Base-by-base conservation (phyloP, 2,888 invertebrate species). In the Drosophila multiciliata region DNA sequence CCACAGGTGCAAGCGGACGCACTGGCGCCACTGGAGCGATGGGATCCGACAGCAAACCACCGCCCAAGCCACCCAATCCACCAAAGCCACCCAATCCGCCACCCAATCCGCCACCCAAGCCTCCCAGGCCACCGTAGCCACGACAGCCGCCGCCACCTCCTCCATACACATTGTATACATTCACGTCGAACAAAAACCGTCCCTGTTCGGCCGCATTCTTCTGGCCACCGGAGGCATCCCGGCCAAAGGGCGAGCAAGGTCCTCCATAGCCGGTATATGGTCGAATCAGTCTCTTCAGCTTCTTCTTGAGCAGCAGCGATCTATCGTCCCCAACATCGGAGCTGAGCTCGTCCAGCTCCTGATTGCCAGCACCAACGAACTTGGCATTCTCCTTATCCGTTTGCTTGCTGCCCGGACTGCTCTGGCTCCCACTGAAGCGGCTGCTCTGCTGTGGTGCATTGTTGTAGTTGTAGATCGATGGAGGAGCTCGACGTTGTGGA, bases 141-240 rank as follows among this genome's bases (percentile, higher is more conserved):
- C 83, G 83, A 36, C 82, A 83, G 2, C 80, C 79, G 17, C 80
- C 79, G 15, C 81, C 76, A 0, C 57, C 70, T 6, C 82, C 73
- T 1, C 81, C 72, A 65, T 91, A 91, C 11, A 92, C 85, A 69
- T 93, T 92, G 64, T 91, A 91, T 12, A 93, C 90, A 78, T 93
- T 93, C 11, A 93, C 33, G 62, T 93, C 93, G 84, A 92, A 93
- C 1, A 93, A 71, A 23, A 93, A 90, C 26, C 93, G 90, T 9
- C 93, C 92, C 67, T 93, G 90, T 11, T 89, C 91, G 2, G 62
- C 77, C n/a, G 81, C 58, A 76, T 82, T 66, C 73, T 90, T 52
- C 55, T 77, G 78, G 5, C 71, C 63, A 3, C 61, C 75, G 33
- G 80, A 75, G 32, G 83, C 89, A 72, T 86, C 83, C 2, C 90